phyloP scores from a whole-genome alignment of 53 echinoderm and acorn worm genomes.

The Holothuria scabra region DNA sequence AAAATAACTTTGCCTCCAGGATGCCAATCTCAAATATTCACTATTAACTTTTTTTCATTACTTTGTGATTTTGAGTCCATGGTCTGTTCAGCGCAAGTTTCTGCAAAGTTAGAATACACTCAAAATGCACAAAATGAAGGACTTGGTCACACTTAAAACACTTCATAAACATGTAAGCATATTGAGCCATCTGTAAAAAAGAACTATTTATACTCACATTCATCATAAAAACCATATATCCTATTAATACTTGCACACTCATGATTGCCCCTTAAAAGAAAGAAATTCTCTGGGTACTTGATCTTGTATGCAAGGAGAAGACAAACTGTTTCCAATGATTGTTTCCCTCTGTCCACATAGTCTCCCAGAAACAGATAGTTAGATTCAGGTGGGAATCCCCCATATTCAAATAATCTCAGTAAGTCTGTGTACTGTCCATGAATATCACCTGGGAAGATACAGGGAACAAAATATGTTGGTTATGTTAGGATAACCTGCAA shows the following conservation, averaged over 20 bases:
- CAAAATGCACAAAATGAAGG: neutral
- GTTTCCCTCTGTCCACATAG: conserved; percentile 97
- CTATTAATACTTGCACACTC: conserved; percentile 99
- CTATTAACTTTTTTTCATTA: too few species aligned
- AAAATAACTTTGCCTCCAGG: too few species aligned
- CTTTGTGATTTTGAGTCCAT: too few species aligned
- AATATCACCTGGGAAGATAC: conserved; percentile 80
- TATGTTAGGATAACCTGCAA: too few species aligned
- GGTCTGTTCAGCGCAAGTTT: too few species aligned
- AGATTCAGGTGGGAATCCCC: conserved; percentile 96
- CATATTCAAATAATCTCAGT: conserved; percentile 95
- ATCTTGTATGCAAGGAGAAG: conserved; percentile 94
- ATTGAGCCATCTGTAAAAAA: too few species aligned
- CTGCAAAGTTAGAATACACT: too few species aligned
- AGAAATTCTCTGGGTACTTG: conserved; percentile 98
- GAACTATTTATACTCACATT: conserved; percentile 70
- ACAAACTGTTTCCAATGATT: conserved; percentile 94
- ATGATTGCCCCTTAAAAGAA: conserved; percentile 91
- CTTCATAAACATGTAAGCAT: too few species aligned
- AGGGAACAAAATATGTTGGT: neutral
- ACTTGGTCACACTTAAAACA: neutral
- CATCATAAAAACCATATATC: conserved; percentile 98
- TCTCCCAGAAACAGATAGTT: conserved; percentile 97
- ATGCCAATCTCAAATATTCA: too few species aligned
- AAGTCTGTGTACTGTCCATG: conserved; percentile 98